phyloP scores from a whole-genome alignment of 1,140 invertebrate genomes.

The Pseudomyrmex concolor region DNA sequence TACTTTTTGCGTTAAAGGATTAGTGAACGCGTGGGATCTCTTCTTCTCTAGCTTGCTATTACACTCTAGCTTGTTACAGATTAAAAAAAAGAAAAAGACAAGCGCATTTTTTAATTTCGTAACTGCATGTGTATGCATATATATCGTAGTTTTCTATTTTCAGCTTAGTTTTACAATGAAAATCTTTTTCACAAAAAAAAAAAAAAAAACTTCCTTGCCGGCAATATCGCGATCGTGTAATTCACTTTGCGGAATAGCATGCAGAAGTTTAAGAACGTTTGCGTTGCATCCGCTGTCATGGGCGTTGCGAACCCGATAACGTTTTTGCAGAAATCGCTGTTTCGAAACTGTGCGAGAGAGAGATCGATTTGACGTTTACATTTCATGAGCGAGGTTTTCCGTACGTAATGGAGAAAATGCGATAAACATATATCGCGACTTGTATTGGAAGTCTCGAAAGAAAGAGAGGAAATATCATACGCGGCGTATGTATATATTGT shows the following conservation, averaged over 20 bases:
- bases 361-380: conserved; percentile 9
- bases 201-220: background rate
- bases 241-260: conserved; percentile 23
- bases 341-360: background rate
- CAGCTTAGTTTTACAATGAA: background rate
- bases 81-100: background rate
- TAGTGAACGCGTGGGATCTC: background rate
- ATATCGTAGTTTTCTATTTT: background rate
- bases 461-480: conserved; percentile 5
- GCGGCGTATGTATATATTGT: background rate
- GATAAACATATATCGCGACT: conserved; percentile 28
- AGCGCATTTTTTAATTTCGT: background rate
- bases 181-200: background rate
- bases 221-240: conserved; percentile 15
- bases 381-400: conserved; percentile 17
- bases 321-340: conserved; percentile 15
- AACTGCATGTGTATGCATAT: conserved; percentile 18
- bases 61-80: background rate
- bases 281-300: background rate
- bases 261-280: conserved; percentile 6
- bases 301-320: background rate
- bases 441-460: background rate
- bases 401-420: background rate
- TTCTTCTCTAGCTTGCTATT: background rate
- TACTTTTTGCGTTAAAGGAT: background rate